Conservation (phyloP, 2,797 vertebrate species). For the Oreonectes daqikongensis region DNA sequence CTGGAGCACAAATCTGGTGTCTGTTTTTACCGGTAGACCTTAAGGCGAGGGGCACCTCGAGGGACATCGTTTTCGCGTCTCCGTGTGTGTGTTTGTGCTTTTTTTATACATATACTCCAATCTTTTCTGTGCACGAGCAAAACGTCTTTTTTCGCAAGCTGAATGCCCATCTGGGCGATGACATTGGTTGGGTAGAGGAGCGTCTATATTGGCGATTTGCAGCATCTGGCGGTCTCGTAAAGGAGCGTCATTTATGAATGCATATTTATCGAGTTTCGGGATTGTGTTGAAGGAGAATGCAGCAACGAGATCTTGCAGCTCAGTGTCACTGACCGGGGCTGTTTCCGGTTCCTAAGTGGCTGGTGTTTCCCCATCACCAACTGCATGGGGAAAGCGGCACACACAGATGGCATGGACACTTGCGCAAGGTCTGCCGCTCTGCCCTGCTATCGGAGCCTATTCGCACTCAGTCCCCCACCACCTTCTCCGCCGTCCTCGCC, state of each 20-base stretch:
- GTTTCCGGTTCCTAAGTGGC: slow-evolving; percentile 85
- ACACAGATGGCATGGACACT: slow-evolving; percentile 95
- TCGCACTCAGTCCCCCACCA: slow-evolving; percentile 64
- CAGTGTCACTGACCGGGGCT: slow-evolving; percentile 76
- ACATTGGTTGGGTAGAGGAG: slow-evolving; percentile 69
- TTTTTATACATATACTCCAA: background rate
- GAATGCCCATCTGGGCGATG: slow-evolving; percentile 77
- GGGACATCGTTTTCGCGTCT: background rate
- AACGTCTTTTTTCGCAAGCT: slow-evolving; percentile 64
- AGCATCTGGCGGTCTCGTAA: slow-evolving; percentile 67
- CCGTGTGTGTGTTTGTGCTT: background rate
- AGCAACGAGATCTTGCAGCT: slow-evolving; percentile 77
- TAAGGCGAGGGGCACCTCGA: background rate
- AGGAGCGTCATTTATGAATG: slow-evolving; percentile 80
- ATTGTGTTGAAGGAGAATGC: slow-evolving; percentile 81
- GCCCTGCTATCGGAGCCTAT: slow-evolving; percentile 84
- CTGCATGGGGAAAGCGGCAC: slow-evolving; percentile 84
- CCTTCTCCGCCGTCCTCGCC: slow-evolving; percentile 54
- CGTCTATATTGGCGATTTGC: slow-evolving; percentile 57
- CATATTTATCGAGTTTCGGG: slow-evolving; percentile 76
- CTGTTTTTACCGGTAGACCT: slow-evolving; percentile 50
- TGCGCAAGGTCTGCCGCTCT: slow-evolving; percentile 90
- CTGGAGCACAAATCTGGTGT: slow-evolving; percentile 55
- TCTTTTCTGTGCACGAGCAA: slow-evolving; percentile 42
- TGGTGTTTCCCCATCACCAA: slow-evolving; percentile 81